Evolutionary conservation across 2,888 invertebrate species (phyloP).

Genomic region (Sinohyriopsis cumingii): DNA sequence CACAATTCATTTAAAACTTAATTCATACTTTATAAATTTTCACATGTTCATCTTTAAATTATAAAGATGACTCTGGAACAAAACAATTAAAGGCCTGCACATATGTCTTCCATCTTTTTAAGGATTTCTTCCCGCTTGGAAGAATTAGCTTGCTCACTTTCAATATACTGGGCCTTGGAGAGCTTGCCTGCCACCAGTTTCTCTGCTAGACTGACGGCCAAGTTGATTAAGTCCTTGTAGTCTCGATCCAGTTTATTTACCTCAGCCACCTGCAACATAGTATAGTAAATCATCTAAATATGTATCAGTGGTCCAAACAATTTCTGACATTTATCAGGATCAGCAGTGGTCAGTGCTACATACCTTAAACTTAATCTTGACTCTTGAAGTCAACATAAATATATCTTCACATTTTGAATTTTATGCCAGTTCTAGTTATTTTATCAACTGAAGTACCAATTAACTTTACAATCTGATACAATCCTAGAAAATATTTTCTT

Average conservation of each 20-base stretch:
- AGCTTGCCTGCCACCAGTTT: slow-evolving; percentile 79
- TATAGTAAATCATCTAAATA: not conserved
- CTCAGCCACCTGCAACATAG: slow-evolving; percentile 72
- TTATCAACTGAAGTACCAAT: too few relatives aligned
- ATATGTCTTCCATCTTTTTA: slow-evolving; percentile 68
- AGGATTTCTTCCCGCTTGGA: slow-evolving; percentile 77
- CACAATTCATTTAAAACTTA: too few relatives aligned
- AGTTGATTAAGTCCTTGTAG: slow-evolving; percentile 67
- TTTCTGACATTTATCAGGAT: not conserved
- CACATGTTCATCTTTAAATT: too few relatives aligned
- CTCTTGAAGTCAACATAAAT: too few relatives aligned
- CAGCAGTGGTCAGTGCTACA: not conserved
- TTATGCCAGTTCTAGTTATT: too few relatives aligned
- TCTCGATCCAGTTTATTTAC: slow-evolving; percentile 76
- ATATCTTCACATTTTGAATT: too few relatives aligned
- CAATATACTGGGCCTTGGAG: slow-evolving; percentile 77
- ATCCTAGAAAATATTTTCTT: too few relatives aligned
- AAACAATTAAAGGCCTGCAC: slow-evolving; percentile 26
- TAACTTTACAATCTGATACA: too few relatives aligned
- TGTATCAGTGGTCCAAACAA: not conserved
- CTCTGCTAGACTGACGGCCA: slow-evolving; percentile 75
- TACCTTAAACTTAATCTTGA: too few relatives aligned
- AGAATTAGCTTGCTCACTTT: slow-evolving; percentile 75
- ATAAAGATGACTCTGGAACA: too few relatives aligned
- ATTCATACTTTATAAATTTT: too few relatives aligned